Evolutionary conservation across 1,140 invertebrate species (phyloP), one percentile per base, ranked within the genome.

Genomic region (Spodoptera litura): DNA sequence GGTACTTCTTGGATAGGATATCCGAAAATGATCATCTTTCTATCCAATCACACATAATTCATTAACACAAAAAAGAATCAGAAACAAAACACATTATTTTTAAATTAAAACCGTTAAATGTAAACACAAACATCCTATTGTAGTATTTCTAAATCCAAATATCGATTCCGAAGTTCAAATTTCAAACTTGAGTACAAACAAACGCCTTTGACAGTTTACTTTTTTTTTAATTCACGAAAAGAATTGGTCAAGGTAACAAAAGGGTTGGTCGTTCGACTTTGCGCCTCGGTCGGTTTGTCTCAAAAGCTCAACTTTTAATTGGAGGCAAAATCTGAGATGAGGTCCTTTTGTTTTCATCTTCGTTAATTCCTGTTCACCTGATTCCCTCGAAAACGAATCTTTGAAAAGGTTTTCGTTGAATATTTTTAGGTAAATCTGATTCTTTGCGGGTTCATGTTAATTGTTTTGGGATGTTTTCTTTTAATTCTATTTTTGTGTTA

Each of bases 241-340:
- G 31, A 56, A 20, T 68, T 35, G 15, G 15, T 49, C 4, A 13
- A 11, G 49, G 38, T 71, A 71, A 71, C 58, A 78, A 79, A 87
- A 83, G 81, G 82, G 64, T 56, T 77, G 56, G 74, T 58, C 76
- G 80, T 81, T 86, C 78, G 74, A 85, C 78, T 86, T 85, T 78
- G 76, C 83, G 80, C 75, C 82, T 83, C 82, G 80, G 78, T 53
- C 82, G 77, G 83, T 82, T 81, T 83, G 79, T 80, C 80, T 66
- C 79, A 88, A 88, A 85, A 82, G 74, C 64, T 73, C 79, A 90
- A 88, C 83, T 90, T 90, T 90, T 90, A 90, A 90, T 90, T 90
- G 85, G 82, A 80, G 72, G 35, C 83, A 81, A 83, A 88, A 87
- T 81, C 83, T 84, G 83, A 82, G 80, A 87, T 83, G 77, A 78